Evolutionary conservation across 2,797 vertebrate species (phyloP).

Genomic region (Mormyrops attenuatus): DNA sequence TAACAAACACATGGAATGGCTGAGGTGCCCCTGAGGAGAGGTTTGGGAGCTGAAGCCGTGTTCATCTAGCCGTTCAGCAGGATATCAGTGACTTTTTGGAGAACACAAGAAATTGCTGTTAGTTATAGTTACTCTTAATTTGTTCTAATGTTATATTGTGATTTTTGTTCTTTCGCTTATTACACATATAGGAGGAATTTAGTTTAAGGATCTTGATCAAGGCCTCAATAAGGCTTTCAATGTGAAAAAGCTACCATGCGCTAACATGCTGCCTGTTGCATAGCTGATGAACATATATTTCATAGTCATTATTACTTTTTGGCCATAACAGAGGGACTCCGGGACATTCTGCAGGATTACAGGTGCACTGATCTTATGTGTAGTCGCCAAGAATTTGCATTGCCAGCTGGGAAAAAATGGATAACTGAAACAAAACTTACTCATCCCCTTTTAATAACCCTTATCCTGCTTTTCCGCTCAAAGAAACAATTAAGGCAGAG

Average conservation of each 20-base stretch:
- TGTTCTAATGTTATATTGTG: background rate
- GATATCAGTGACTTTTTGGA: background rate
- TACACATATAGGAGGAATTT: background rate
- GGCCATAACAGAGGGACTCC: conserved; percentile 34
- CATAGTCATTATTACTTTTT: conserved; percentile 13
- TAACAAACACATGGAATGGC: background rate
- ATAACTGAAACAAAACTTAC: conserved; percentile 42
- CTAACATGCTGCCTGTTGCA: background rate
- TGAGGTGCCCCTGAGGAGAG: background rate
- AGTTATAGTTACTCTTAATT: background rate
- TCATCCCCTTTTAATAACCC: conserved; percentile 45
- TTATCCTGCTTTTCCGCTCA: conserved; percentile 36
- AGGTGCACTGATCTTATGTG: conserved; percentile 50
- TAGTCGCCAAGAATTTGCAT: conserved; percentile 49
- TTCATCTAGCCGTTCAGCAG: background rate
- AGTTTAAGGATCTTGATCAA: background rate
- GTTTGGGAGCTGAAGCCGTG: background rate
- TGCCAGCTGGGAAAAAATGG: conserved; percentile 45
- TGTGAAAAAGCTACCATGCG: background rate
- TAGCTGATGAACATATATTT: background rate
- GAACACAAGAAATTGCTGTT: background rate
- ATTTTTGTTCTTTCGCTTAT: background rate
- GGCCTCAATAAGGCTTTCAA: background rate
- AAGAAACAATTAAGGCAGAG: conserved; percentile 46
- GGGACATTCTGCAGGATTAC: conserved; percentile 41